Conservation (phyloP, 1,140 invertebrate genomes). For the Trachymyrmex cornetzi region DNA sequence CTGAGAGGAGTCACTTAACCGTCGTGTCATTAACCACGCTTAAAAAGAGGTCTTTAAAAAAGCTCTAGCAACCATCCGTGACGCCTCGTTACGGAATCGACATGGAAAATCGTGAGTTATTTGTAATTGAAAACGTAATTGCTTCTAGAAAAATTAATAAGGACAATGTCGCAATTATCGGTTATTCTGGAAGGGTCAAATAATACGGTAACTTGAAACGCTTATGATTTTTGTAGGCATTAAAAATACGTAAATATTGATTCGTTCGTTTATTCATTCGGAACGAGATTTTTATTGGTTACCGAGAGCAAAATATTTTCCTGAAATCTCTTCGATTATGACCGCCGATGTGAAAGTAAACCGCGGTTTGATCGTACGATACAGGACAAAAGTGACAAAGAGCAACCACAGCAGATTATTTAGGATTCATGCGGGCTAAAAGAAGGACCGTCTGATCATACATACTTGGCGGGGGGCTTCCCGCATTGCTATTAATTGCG, state of each 20-base stretch:
- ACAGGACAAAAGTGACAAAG: background rate
- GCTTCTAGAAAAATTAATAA: constrained; percentile 10
- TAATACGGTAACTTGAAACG: background rate
- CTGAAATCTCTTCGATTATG: background rate
- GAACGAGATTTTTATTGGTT: background rate
- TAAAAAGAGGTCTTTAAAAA: constrained; percentile 55
- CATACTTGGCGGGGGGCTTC: constrained; percentile 62
- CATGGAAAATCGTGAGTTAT: background rate
- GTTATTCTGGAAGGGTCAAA: background rate
- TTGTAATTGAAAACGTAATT: constrained; percentile 3
- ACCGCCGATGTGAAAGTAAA: constrained; percentile 50
- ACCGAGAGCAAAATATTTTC: background rate
- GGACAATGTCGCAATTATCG: background rate
- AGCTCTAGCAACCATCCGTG: constrained; percentile 1
- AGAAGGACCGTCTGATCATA: constrained; percentile 20
- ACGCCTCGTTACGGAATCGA: constrained; percentile 60
- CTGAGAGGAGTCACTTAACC: constrained; percentile 67
- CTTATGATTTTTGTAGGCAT: background rate
- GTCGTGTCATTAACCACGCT: constrained; percentile 64
- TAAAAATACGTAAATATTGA: background rate
- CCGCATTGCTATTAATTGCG: constrained; percentile 77
- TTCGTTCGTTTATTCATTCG: background rate
- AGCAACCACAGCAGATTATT: background rate
- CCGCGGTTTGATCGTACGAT: constrained; percentile 1
- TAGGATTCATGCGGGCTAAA: constrained; percentile 72